Evolutionary conservation across 2,113 vertebrate species (phyloP).

Genomic region (Ceuthmochares aereus): DNA sequence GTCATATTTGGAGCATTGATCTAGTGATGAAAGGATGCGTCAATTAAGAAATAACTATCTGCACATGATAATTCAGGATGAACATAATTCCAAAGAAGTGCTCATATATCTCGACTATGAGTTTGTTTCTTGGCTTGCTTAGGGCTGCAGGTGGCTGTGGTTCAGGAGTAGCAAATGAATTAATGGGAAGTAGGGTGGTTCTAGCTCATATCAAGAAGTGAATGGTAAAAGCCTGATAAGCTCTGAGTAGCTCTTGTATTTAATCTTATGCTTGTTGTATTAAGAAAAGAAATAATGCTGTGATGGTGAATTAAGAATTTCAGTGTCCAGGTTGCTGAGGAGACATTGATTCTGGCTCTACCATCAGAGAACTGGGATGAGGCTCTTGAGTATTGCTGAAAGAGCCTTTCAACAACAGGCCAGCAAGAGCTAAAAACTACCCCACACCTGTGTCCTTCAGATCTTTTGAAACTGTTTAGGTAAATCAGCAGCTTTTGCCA

Average conservation of each 20-base stretch:
- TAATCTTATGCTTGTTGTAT: background rate
- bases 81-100: background rate
- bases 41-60: background rate
- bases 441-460: background rate
- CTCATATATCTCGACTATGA: background rate
- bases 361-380: background rate
- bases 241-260: background rate
- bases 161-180: background rate
- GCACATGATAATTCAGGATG: background rate
- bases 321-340: background rate
- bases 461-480: background rate
- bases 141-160: background rate
- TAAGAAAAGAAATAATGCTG: background rate
- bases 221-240: background rate
- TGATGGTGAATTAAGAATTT: background rate
- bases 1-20: background rate
- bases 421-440: background rate
- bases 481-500: background rate
- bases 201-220: background rate
- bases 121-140: constrained; percentile 10
- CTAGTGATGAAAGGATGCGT: background rate
- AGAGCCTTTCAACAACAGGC: background rate
- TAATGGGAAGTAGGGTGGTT: background rate
- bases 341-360: background rate
- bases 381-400: background rate